These are phyloP conservation scores for Dysdera silvatica DNA, from an alignment of 1,140 invertebrate species.

Conservation along the genomic window DNA sequence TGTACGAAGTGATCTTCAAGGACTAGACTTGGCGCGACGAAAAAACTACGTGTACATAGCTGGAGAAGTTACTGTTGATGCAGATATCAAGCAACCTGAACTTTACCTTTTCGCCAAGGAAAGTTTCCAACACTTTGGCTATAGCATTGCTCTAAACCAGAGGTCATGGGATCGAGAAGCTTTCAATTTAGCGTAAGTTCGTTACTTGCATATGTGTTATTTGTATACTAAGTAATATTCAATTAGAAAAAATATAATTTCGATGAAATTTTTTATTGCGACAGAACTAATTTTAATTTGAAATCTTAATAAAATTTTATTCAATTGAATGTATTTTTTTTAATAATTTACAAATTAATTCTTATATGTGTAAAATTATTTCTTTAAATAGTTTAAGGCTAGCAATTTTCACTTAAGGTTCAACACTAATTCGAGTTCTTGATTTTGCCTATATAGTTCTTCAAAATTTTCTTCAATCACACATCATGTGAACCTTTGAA, in stretches of 20 bases:
- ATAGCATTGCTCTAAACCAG: neutral
- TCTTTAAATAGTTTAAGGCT: too few relatives aligned
- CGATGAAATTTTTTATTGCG: too few relatives aligned
- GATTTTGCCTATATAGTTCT: too few relatives aligned
- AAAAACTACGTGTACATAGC: constrained; percentile 3
- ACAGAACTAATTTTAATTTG: neutral
- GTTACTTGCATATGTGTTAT: neutral
- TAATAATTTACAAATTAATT: too few relatives aligned
- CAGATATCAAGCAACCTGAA: neutral
- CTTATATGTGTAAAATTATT: too few relatives aligned
- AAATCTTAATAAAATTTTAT: neutral
- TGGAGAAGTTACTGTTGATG: neutral
- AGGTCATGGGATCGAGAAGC: neutral
- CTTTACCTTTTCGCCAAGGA: neutral
- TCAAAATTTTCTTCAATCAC: too few relatives aligned
- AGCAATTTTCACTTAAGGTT: too few relatives aligned
- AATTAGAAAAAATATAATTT: neutral
- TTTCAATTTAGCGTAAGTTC: neutral
- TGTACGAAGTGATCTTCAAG: neutral
- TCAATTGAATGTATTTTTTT: too few relatives aligned
- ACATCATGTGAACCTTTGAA: too few relatives aligned
- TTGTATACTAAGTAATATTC: neutral
- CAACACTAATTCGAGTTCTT: too few relatives aligned
- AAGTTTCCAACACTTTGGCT: neutral
- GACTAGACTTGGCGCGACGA: neutral